Evolutionary conservation across 2,888 invertebrate genomes (phyloP), one percentile per base, ranked within the genome.

Genomic region (Lysandra bellargus): DNA sequence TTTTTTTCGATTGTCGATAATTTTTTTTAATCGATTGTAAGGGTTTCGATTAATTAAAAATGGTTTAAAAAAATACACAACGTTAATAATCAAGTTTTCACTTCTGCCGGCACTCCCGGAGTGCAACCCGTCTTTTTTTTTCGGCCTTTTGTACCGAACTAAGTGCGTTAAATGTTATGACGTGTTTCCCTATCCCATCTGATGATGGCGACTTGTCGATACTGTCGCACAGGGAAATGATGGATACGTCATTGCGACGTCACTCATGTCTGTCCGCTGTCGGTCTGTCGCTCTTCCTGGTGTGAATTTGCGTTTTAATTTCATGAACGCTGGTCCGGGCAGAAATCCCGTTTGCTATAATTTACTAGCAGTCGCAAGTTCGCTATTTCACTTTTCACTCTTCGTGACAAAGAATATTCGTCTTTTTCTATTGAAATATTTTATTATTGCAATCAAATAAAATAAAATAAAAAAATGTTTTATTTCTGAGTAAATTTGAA

Each of bases 291-390:
- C 23, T 61, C 23, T 9, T 23, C 61, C 23, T 61, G n/a, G 23
- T 61, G 7, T 23, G 61, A 61, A 61, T 61, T 61, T 61, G 61
- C 61, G 61, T 61, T 61, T 61, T 23, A 61, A 61, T 61, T 61
- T 61, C 23, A 23, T 23, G 7, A 61, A 61, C 61, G 23, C 23
- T n/a, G 23, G 0, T 61, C 5, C 57, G 6, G 6, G n/a, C 1
- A 5, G n/a, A 61, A 61, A 61, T 61, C 23, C 7, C n/a, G 23
- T 61, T 61, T 61, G 23, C n/a, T 61, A 23, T 61, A 23, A 61
- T 53, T 53, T 53, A 53, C 17, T 4, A 53, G 4, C 53, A 53
- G 1, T 44, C 57, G 4, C 17, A 61, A 17, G n/a, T 61, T 61
- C 7, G 6, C 23, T 23, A 61, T n/a, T 61, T 7, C 1, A 7